Evolutionary conservation across 2,113 vertebrate species (phyloP), one percentile per base, ranked within the genome.

Genomic region (Vulpes lagopus): DNA sequence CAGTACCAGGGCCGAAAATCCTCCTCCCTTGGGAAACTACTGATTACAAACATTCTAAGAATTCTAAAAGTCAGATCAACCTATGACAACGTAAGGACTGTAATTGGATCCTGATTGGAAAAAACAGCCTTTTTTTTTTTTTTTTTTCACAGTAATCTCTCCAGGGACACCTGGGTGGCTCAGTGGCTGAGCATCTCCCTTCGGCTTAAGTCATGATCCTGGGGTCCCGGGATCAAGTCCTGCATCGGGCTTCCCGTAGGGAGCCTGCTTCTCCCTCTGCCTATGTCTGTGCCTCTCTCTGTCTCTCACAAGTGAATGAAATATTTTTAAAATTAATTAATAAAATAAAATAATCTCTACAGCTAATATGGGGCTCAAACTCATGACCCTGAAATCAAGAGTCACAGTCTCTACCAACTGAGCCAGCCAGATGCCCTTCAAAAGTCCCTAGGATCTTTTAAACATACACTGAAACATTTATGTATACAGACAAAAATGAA

Each of bases 31-130:
- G 4, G 35, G 17, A 82, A 64, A 81, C 67, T 65, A 69, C 11
- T 32, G 19, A 81, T 81, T 59, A 49, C 81, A 92, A 85, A 19
- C 11, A 83, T 64, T 64, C 64, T 62, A 60, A 27, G 49, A 93
- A 11, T 49, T 49, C 80, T 84, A 86, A 79, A 88, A 84, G 35
- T 73, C 5, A 9, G n/a, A 60, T 25, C n/a, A 49, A 51, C 11
- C 16, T 89, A 91, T 22, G 57, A 25, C 12, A 87, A 43, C 17
- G 5, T 51, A 80, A 0, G 22, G 17, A 85, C 12, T 51, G 71
- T 86, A 86, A 86, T 32, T 86, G 55, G 74, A 65, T 82, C 30
- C 67, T 90, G 22, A 92, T 89, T 73, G 53, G 20, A 64, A 96
- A 74, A 65, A 94, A 88, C 5, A 71, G 53, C 49, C 27, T 38